Conservation (phyloP, 2,888 invertebrate genomes). For the Heteromurus nitidus region DNA sequence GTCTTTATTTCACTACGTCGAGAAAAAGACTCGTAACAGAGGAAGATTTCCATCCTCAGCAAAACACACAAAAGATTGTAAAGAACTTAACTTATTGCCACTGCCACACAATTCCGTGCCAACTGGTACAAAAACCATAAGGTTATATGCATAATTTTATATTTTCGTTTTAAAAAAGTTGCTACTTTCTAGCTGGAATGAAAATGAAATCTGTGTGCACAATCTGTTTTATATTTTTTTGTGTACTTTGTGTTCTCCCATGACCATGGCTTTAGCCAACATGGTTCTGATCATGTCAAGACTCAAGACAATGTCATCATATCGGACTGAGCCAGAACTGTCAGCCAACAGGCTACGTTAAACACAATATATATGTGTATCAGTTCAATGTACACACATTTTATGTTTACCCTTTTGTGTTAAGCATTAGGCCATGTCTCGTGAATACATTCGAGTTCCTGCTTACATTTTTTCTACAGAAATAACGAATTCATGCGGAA, state of each 20-base stretch:
- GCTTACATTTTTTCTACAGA: too few relatives aligned
- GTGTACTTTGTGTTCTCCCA: slow-evolving; percentile 2
- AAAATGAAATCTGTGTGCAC: slow-evolving; percentile 22
- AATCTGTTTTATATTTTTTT: background rate
- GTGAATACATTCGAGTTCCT: too few relatives aligned
- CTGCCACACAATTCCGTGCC: background rate
- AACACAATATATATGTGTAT: too few relatives aligned
- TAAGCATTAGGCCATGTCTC: too few relatives aligned
- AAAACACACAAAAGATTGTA: slow-evolving; percentile 15
- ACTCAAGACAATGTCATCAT: background rate
- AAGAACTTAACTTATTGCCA: slow-evolving; percentile 25
- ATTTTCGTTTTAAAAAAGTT: slow-evolving; percentile 15
- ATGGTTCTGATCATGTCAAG: too few relatives aligned
- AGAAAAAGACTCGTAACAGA: too few relatives aligned
- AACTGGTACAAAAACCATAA: background rate
- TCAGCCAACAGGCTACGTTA: too few relatives aligned
- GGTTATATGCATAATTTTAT: background rate
- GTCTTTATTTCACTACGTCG: too few relatives aligned
- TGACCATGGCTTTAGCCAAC: too few relatives aligned
- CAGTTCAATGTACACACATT: too few relatives aligned
- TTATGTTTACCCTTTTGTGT: too few relatives aligned
- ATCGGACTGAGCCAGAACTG: background rate
- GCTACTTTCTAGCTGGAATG: background rate
- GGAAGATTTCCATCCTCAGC: background rate
- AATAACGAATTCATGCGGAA: background rate